Evolutionary conservation across 2,113 vertebrate species (phyloP), one percentile per base, ranked within the genome.

Genomic region (Oryzias celebensis): DNA sequence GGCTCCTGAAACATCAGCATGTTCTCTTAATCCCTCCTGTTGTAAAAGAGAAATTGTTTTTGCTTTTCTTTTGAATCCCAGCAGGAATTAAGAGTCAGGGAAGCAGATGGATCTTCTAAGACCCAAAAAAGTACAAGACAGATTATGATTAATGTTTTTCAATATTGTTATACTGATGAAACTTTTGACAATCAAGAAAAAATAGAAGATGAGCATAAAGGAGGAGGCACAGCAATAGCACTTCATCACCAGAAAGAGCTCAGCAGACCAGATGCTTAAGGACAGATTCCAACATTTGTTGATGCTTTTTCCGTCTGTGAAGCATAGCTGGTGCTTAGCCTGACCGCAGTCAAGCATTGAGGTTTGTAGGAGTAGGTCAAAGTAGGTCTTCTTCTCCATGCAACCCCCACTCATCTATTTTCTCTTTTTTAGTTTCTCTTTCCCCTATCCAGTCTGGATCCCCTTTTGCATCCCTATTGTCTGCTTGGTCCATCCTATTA

Each of bases 121-220:
- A 67, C 60, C 59, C 68, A 80, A 67, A 74, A 77, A 79, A 71
- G 48, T 65, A 65, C 70, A 76, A 80, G 73, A 67, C 52, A 67
- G 83, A 89, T 91, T 86, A 88, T 74, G 44, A 81, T 78, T 76
- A 80, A 88, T 87, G 77, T 79, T 23, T 83, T 83, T 84, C 85
- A 89, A 87, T 84, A 90, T 86, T 89, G 83, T 86, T 81, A 65
- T 66, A 55, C 75, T 81, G 78, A 87, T 89, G 71, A 86, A 89
- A 84, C 65, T 84, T 85, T 59, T 16, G 2, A 3, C 5, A 45
- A 56, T 49, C 31, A 65, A 68, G 51, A 8, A 17, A 14, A 31
- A 20, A 36, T 59, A 41, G n/a, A 47, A 42, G 49, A 50, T 55
- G 59, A 58, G 56, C 48, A 68, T 4, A 45, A 65, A 62, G 56